Evolutionary conservation across 2,888 invertebrate genomes (phyloP), one percentile per base, ranked within the genome.

Genomic region (Sarcophaga variegata): DNA sequence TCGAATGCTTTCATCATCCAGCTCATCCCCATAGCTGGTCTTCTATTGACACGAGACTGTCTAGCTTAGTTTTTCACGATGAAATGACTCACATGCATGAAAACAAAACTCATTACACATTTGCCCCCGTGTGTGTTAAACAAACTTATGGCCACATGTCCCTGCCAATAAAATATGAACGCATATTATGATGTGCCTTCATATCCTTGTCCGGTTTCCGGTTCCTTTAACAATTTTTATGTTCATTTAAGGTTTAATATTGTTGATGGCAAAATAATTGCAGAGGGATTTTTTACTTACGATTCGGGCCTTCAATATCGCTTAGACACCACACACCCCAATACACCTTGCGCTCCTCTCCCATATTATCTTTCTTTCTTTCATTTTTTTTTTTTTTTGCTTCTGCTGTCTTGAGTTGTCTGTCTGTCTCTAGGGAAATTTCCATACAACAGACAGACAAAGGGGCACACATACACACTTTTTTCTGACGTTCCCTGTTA

Each of bases 191-290:
- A 0, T 54, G 17, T 54, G 54, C 17, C 17, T 54, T 14, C 54
- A 54, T 54, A 17, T 54, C 14, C 54, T 54, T 67, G 63, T 27
- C 14, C 10, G 4, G 54, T 14, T 54, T 54, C 54, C 54, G 54
- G 12, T 54, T 54, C 54, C 54, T 54, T 54, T 54, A 49, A 79
- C 54, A 54, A 37, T 49, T n/a, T 37, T 59, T 20, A 8, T 62
- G 22, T 64, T 1, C 54, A 54, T 17, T 22, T 74, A 27, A 62
- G n/a, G 47, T 12, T 74, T 54, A 67, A 71, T 62, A 54, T 76
- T 76, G 67, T 81, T 74, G 71, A 76, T 82, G 75, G 45, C 14
- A 82, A 78, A 70, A 67, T 85, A 85, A 85, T 80, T 83, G 86
- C 76, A 76, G 70, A 72, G 82, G 76, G 37, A 10, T 80, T 71